These are phyloP conservation scores for Erethizon dorsatum DNA, from an alignment of 2,797 vertebrate genomes.

Conservation along the genomic window DNA sequence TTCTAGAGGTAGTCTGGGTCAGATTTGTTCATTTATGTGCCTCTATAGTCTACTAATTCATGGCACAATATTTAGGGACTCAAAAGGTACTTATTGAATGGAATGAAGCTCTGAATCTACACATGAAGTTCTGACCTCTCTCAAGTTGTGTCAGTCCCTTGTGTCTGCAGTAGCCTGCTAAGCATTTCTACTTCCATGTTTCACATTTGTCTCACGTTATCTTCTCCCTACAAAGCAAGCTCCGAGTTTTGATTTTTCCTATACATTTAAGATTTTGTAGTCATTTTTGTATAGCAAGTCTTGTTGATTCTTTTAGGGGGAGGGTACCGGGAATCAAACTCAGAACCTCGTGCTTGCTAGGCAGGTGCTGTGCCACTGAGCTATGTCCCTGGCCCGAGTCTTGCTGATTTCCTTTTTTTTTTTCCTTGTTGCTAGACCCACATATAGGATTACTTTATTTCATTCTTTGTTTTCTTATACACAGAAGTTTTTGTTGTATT, in stretches of 20 bases:
- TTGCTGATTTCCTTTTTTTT: no score
- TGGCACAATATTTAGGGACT: neutral
- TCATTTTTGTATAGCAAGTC: conserved; percentile 14
- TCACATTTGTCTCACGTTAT: neutral
- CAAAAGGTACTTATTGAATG: conserved; percentile 43
- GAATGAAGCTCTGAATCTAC: neutral
- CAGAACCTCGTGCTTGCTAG: no score
- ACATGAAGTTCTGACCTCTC: neutral
- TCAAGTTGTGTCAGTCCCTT: neutral
- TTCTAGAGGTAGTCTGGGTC: neutral
- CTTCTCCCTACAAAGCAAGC: neutral
- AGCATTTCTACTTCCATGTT: neutral
- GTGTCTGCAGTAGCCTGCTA: neutral
- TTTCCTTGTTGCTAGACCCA: neutral
- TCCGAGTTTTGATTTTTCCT: conserved; percentile 6
- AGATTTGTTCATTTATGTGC: conserved; percentile 3
- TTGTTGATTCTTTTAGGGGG: no score
- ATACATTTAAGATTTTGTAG: neutral
- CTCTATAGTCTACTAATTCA: neutral
- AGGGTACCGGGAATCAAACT: no score
- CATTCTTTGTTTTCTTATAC: conserved; percentile 19
- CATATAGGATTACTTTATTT: neutral
- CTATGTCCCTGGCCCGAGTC: no score
- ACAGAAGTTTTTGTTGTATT: neutral
- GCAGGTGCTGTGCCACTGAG: no score